Conservation (phyloP, 1,140 invertebrate genomes). For the Calliopsis andreniformis region DNA sequence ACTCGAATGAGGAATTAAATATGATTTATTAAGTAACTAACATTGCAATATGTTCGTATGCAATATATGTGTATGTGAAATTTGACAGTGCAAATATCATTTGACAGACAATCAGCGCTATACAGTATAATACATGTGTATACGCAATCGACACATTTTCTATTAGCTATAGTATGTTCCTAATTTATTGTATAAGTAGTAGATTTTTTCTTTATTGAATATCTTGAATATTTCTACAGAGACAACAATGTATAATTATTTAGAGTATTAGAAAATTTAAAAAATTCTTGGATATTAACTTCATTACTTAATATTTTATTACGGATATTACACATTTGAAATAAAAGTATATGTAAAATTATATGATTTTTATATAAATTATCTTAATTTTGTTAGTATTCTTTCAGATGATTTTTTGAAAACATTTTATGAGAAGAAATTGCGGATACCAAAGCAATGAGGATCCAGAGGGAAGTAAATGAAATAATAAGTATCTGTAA, state of each 20-base stretch:
- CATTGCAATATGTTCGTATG: too few relatives aligned
- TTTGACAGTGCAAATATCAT: slow-evolving; percentile 6
- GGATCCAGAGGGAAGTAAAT: not conserved
- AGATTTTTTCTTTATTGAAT: too few relatives aligned
- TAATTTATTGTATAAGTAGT: not conserved
- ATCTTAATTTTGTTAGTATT: too few relatives aligned
- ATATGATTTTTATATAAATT: too few relatives aligned
- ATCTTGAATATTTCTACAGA: too few relatives aligned
- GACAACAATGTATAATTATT: too few relatives aligned
- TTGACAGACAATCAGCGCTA: slow-evolving; percentile 18
- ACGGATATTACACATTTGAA: too few relatives aligned
- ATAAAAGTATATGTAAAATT: too few relatives aligned
- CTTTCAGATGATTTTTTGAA: not conserved
- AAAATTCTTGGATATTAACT: too few relatives aligned
- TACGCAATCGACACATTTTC: not conserved
- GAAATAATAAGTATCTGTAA: not conserved
- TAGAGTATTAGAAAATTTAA: too few relatives aligned
- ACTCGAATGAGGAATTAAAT: not conserved
- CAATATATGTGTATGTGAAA: slow-evolving; percentile 1
- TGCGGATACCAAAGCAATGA: not conserved
- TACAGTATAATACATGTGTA: not conserved
- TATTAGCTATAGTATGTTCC: not conserved
- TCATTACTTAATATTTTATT: too few relatives aligned
- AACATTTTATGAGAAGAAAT: not conserved
- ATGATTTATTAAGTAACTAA: not conserved